Evolutionary conservation across 2,888 invertebrate genomes (phyloP), one percentile per base, ranked within the genome.

Genomic region (Cephus sareptanus): DNA sequence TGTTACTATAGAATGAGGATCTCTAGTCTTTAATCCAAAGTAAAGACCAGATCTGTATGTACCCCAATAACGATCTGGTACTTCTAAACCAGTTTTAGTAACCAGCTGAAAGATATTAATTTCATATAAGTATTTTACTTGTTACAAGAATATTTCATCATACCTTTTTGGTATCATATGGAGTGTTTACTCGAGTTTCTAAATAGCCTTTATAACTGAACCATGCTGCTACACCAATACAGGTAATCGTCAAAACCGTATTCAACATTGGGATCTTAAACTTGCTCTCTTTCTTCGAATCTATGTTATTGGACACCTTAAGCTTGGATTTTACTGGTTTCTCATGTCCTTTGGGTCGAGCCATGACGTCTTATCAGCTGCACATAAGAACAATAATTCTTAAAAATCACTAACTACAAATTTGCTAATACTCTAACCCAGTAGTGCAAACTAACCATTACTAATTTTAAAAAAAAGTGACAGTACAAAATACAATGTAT

Each of bases 11-110:
- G 99, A 98, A 77, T 95, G 93, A 0, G 98, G 97, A 89, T 97
- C 97, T 77, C 99, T 93, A 0, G 97, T 97, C 92, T 98, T 97
- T 89, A 99, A 92, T 0, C 98, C 98, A 91, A 98, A 95, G 91
- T 98, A 98, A 3, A 95, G 94, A 0, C 97, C 96, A 0, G 98
- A 95, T 34, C 98, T 92, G 91, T 99, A 99, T 0, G 96, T 95
- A 12, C 99, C 99, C 99, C 99, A 99, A 92, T 96, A 98, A 71
- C 95, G 93, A 15, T 96, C 95, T 0, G 96, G 95, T 3, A 96
- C 94, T 75, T 95, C 94, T 70, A 96, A 89, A 0, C 96, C 96
- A n/a, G 94, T 93, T 76, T 93, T 93, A 75, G 92, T 89, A 0
- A 97, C 96, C 84, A 97, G 95, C 96, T 96, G 75, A 30, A 80